Evolutionary conservation across 1,140 invertebrate species (phyloP).

Genomic region (Periplaneta americana): DNA sequence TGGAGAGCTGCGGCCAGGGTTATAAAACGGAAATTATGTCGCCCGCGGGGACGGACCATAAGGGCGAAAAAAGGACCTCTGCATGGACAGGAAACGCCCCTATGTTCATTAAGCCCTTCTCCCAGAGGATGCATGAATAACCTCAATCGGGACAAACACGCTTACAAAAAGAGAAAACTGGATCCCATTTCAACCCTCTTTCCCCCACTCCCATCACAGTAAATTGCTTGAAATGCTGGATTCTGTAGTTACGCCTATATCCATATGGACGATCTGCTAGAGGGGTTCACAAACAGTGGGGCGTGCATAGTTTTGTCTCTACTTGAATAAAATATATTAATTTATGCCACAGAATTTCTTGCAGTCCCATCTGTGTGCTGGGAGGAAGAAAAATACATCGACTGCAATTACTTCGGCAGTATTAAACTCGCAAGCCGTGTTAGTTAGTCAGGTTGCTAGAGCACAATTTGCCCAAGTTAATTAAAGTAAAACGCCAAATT

Average conservation of each 20-base stretch:
- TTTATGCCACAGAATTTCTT: too few species aligned
- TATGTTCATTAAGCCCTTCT: conserved; percentile 17
- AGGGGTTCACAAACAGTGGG: too few species aligned
- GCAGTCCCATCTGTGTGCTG: too few species aligned
- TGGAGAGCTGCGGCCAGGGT: conserved; percentile 27
- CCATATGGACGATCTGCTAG: neutral
- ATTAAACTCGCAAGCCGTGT: too few species aligned
- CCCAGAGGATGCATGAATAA: conserved; percentile 18
- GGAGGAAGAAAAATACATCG: too few species aligned
- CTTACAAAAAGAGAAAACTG: neutral
- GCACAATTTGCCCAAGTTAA: too few species aligned
- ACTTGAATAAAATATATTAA: too few species aligned
- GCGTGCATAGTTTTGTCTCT: too few species aligned
- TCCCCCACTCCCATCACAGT: neutral
- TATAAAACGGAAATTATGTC: conserved; percentile 37
- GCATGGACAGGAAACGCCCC: conserved; percentile 16
- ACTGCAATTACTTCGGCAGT: too few species aligned
- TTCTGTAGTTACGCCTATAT: neutral
- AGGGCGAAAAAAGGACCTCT: conserved; percentile 17
- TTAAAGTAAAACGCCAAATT: too few species aligned
- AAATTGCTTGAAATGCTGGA: neutral
- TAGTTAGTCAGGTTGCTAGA: too few species aligned
- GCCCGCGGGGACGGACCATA: conserved; percentile 30
- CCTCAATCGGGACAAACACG: conserved; percentile 15
- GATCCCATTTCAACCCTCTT: neutral